A percentile compares a stretch with the other conserved stretches of the same genome.
Conservation (phyloP, 2,113 vertebrate genomes). For the Elanoides forficatus region DNA sequence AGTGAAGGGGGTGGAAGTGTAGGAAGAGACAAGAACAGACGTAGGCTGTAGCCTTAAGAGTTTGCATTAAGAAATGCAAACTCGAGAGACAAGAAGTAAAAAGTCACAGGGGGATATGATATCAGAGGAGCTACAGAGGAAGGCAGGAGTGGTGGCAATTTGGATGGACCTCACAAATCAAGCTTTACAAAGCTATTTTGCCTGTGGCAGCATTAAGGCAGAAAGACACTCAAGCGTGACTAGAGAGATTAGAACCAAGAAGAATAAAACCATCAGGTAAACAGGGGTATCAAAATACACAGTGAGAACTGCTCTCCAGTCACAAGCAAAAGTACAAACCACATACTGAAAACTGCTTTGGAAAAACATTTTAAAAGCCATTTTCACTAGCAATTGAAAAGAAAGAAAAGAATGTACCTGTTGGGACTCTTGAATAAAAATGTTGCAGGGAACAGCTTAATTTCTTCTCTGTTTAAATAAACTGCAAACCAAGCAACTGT, state of each 20-base stretch:
- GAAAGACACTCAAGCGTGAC: not conserved
- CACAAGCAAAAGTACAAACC: not conserved
- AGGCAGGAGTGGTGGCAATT: not conserved
- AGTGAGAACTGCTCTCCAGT: not conserved
- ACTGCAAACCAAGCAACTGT: not conserved
- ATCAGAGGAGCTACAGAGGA: not conserved
- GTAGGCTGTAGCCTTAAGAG: not conserved
- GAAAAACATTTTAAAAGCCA: not conserved
- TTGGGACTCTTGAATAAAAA: not conserved
- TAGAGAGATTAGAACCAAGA: not conserved
- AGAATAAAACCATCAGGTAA: not conserved
- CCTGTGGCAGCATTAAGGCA: not conserved
- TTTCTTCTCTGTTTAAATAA: not conserved
- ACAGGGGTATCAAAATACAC: not conserved
- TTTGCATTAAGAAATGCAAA: not conserved
- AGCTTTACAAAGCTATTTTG: not conserved
- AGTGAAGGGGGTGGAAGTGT: not conserved
- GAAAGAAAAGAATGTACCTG: not conserved
- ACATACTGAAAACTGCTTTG: not conserved
- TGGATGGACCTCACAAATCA: not conserved
- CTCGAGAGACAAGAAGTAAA: not conserved
- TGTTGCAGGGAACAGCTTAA: not conserved
- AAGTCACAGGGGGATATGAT: not conserved
- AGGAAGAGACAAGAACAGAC: conserved; percentile 13
- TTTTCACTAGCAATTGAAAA: not conserved